Conservation (phyloP, 2,888 invertebrate genomes). For the Tromatobia lineatoria region DNA sequence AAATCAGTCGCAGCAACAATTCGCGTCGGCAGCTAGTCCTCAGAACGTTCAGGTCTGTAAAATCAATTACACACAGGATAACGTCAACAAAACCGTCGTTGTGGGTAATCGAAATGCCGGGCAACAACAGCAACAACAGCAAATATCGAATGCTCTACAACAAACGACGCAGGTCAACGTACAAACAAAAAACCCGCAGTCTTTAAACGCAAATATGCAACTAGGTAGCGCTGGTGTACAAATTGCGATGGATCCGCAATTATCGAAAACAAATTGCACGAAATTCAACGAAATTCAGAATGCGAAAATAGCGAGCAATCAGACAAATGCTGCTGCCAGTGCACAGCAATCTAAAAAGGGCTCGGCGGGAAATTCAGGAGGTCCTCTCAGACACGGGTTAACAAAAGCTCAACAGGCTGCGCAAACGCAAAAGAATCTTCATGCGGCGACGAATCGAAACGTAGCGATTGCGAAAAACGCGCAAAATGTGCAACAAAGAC, state of each 20-base stretch:
- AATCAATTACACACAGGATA: conserved; percentile 73
- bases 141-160: conserved; percentile 67
- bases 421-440: conserved; percentile 69
- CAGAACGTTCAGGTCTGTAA: conserved; percentile 79
- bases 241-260: conserved; percentile 64
- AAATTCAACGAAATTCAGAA: conserved; percentile 66
- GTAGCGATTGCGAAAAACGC: conserved; percentile 78
- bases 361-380: conserved; percentile 37
- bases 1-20: conserved; percentile 32
- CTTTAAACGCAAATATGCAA: conserved; percentile 67
- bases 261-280: conserved; percentile 62
- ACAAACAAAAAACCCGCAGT: conserved; percentile 67
- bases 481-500: conserved; percentile 75
- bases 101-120: conserved; percentile 59
- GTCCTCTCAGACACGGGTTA: conserved; percentile 68
- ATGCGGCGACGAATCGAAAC: conserved; percentile 74
- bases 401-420: conserved; percentile 64
- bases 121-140: conserved; percentile 62
- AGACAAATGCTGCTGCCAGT: conserved; percentile 25
- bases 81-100: conserved; percentile 62
- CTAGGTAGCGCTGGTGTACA: conserved; percentile 67
- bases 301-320: conserved; percentile 56
- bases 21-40: conserved; percentile 76
- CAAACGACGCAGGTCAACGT: conserved; percentile 61
- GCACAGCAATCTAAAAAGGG: conserved; percentile 61